These are phyloP conservation scores for Aleadryas rufinucha DNA, from an alignment of 2,113 vertebrate genomes.

Conservation along the genomic window DNA sequence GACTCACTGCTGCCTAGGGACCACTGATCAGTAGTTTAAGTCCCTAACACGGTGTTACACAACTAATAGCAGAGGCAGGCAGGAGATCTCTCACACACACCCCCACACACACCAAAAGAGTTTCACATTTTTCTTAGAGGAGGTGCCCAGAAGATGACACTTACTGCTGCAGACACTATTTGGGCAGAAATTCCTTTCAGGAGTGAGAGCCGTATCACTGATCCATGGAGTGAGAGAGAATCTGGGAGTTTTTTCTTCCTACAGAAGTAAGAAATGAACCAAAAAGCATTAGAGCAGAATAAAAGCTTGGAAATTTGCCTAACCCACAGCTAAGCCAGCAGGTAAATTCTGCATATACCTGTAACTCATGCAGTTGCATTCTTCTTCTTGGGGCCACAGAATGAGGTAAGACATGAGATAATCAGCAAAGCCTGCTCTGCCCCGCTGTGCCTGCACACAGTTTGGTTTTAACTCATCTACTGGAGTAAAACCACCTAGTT, in stretches of 20 bases:
- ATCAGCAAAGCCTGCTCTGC: background rate
- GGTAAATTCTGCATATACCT: background rate
- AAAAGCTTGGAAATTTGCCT: background rate
- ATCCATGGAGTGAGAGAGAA: conserved; percentile 82
- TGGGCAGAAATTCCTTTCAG: conserved; percentile 97
- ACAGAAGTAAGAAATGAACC: background rate
- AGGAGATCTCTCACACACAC: background rate
- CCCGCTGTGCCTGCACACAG: background rate
- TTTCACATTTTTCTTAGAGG: background rate
- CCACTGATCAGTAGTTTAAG: background rate
- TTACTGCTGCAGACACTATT: conserved; percentile 93
- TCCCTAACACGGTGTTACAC: background rate
- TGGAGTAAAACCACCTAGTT: background rate
- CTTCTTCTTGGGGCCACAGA: background rate
- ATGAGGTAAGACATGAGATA: background rate
- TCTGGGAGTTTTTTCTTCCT: conserved; percentile 79
- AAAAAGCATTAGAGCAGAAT: background rate
- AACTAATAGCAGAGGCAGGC: rapidly evolving
- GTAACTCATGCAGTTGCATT: background rate
- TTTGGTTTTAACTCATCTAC: background rate
- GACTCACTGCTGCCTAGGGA: background rate
- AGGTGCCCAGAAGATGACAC: conserved; percentile 1
- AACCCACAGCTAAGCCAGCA: background rate
- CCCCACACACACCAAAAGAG: background rate
- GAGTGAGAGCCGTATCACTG: conserved; percentile 86